A percentile compares a stretch with the other conserved stretches of the same genome.
Conservation (phyloP, 2,888 invertebrate species). For the Macrophya alboannulata region DNA sequence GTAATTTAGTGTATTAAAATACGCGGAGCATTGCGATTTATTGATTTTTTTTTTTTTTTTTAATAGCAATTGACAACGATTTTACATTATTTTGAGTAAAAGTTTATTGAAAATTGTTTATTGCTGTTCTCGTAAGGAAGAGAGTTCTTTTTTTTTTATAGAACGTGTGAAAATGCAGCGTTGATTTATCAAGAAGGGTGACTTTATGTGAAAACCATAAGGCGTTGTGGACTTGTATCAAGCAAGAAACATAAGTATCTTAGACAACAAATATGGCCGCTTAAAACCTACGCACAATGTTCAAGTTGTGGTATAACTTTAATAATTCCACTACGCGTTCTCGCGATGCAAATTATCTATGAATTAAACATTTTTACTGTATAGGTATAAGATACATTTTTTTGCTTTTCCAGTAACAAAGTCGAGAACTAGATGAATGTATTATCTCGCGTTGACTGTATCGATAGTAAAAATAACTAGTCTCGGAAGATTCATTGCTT, state of each 20-base stretch:
- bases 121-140: too few species aligned
- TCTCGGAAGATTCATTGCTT: neutral
- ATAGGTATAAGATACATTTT: neutral
- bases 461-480: neutral
- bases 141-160: neutral
- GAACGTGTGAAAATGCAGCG: slow-evolving; percentile 16
- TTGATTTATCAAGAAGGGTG: neutral
- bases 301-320: slow-evolving; percentile 4
- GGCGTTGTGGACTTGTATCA: neutral
- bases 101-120: too few species aligned
- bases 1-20: neutral
- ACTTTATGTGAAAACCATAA: slow-evolving; percentile 30
- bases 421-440: neutral
- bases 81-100: too few species aligned
- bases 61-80: too few species aligned
- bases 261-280: slow-evolving; percentile 36
- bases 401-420: neutral
- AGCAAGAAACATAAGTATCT: slow-evolving; percentile 27
- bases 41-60: neutral
- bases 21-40: neutral
- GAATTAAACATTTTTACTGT: slow-evolving; percentile 36
- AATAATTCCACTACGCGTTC: slow-evolving; percentile 44
- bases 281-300: slow-evolving; percentile 36
- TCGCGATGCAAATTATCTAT: slow-evolving; percentile 32
- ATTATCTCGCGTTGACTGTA: neutral